Conservation (phyloP, 2,888 invertebrate genomes). For the Cerastoderma edule region DNA sequence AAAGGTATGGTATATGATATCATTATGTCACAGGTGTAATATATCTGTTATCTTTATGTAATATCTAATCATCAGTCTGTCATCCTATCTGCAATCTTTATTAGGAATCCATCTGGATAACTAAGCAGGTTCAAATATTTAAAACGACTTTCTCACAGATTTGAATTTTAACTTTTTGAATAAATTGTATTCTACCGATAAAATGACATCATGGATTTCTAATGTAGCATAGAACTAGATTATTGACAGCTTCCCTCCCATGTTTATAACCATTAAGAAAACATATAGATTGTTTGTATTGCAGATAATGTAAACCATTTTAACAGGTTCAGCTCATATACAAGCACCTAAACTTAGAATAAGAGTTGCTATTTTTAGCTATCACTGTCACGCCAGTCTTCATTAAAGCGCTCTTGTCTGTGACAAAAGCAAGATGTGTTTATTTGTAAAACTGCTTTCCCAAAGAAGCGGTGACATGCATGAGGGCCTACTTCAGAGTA, state of each 20-base stretch:
- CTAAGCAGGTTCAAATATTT: background rate
- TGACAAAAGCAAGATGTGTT: too few relatives aligned
- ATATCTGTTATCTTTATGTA: conserved; percentile 3
- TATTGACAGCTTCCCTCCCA: background rate
- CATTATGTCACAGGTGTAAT: background rate
- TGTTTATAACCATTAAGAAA: background rate
- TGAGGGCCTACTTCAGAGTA: too few relatives aligned
- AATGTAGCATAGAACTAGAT: background rate
- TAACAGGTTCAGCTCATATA: too few relatives aligned
- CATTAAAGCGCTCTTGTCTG: too few relatives aligned
- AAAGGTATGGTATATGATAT: background rate
- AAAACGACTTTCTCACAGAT: background rate
- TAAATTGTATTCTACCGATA: background rate
- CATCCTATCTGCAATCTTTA: background rate
- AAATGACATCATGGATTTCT: background rate
- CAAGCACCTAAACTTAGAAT: too few relatives aligned
- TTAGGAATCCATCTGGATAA: background rate
- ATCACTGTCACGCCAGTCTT: too few relatives aligned
- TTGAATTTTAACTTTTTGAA: too few relatives aligned
- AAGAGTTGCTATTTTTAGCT: too few relatives aligned
- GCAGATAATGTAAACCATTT: too few relatives aligned
- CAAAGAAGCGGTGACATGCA: too few relatives aligned
- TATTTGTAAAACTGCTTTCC: too few relatives aligned
- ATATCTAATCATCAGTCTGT: conserved; percentile 10
- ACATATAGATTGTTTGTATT: too few relatives aligned